Percentiles rank a stretch among this genome's conserved stretches.
phyloP scores from a whole-genome alignment of 2,888 invertebrate species.

The Drosophila prostipennis region DNA sequence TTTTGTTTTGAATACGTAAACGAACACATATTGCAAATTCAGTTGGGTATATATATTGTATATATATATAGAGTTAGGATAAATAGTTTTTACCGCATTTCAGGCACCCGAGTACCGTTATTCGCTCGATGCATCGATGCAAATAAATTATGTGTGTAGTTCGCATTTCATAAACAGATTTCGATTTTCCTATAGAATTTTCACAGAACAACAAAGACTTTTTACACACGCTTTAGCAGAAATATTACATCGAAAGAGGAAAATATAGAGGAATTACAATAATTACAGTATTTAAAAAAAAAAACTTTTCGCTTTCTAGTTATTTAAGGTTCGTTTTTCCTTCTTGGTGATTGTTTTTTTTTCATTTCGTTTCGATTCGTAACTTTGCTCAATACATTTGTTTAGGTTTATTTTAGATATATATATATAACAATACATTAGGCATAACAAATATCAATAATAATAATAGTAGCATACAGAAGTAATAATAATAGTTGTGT shows the following conservation, averaged over 20 bases:
- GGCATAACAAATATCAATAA: slow-evolving; percentile 76
- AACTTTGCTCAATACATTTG: slow-evolving; percentile 55
- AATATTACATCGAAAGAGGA: slow-evolving; percentile 32
- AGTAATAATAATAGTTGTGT: slow-evolving; percentile 66
- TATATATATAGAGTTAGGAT: slow-evolving; percentile 14
- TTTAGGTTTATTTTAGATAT: slow-evolving; percentile 42
- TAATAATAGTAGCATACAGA: slow-evolving; percentile 63
- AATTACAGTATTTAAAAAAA: slow-evolving; percentile 21
- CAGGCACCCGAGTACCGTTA: background rate
- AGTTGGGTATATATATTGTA: slow-evolving; percentile 9
- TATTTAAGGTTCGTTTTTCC: slow-evolving; percentile 13
- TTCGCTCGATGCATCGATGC: slow-evolving; percentile 1
- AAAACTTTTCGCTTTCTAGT: slow-evolving; percentile 4
- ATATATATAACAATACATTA: slow-evolving; percentile 73
- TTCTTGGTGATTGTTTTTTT: slow-evolving; percentile 4
- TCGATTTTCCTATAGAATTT: slow-evolving; percentile 12
- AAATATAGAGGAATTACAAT: slow-evolving; percentile 25
- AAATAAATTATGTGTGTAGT: slow-evolving; percentile 5
- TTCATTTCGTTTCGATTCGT: slow-evolving; percentile 35
- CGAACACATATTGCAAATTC: slow-evolving; percentile 23
- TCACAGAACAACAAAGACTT: slow-evolving; percentile 35
- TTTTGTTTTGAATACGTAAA: slow-evolving; percentile 23
- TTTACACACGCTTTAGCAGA: slow-evolving; percentile 42
- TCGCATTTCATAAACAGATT: slow-evolving; percentile 19
- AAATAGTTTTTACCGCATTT: slow-evolving; percentile 3